Percentiles rank a stretch among this genome's conserved stretches.
Conservation (phyloP, 2,113 vertebrate species). For the Calyptomena viridis region DNA sequence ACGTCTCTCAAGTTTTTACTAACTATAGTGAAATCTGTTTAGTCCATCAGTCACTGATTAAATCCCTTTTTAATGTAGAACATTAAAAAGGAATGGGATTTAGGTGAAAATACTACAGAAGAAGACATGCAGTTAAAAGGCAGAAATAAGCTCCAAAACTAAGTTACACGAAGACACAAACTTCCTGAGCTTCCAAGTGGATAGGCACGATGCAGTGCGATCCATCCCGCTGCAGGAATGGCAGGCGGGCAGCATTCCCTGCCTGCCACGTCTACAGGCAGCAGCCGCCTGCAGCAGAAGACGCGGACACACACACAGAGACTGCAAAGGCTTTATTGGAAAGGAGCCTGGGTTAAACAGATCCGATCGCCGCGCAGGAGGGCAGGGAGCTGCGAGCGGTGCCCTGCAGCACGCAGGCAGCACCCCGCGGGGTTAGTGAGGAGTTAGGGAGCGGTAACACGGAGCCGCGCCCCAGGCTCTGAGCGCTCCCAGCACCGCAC, state of each 20-base stretch:
- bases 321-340: neutral
- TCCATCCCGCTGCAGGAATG: neutral
- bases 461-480: neutral
- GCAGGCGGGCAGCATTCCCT: neutral
- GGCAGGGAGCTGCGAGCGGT: neutral
- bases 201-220: neutral
- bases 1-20: neutral
- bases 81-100: neutral
- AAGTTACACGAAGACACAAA: neutral
- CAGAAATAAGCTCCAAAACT: neutral
- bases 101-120: neutral
- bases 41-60: neutral
- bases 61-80: neutral
- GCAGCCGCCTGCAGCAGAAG: neutral
- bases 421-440: no score
- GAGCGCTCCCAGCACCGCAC: neutral
- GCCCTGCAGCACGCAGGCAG: neutral
- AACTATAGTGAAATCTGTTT: neutral
- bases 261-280: constrained; percentile 65
- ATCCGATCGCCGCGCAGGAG: no score
- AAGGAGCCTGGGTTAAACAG: neutral
- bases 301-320: neutral
- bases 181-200: neutral
- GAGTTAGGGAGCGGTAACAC: neutral
- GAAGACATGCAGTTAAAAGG: neutral